Base-by-base conservation (phyloP, 1,140 invertebrate genomes). In the Pachypeltis micranthus region DNA sequence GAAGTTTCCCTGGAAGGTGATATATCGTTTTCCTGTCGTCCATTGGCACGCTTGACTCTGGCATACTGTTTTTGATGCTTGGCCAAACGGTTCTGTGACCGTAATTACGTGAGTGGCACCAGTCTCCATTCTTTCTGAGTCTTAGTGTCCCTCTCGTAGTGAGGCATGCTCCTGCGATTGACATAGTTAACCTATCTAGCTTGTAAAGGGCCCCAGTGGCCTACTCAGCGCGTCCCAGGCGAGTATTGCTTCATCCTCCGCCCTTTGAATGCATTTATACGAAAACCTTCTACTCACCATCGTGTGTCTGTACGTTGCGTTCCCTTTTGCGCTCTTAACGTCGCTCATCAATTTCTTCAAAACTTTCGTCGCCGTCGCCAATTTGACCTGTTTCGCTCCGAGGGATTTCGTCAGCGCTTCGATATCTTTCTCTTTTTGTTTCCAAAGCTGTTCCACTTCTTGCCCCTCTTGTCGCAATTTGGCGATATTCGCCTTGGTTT, bases 321-420 rank as follows among this genome's bases (percentile, higher is more conserved):
- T 24, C 4, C 59, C 62, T 19, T 62, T 67, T 2, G 51, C 19
- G 1, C 31, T 24, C n/a, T 47, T 56, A 0, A 69, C 28, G n/a
- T 69, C 67, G 29, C 57, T 56, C 16, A 63, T 47, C 4, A 69
- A 14, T 51, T 63, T 66, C 7, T 57, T 26, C 44, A 70, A 44
- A 28, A 67, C 64, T 51, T 65, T 66, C n/a, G 63, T 67, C 2
- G 69, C 69, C 31, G 69, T 51, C 25, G 55, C 28, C 26, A 71
- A 63, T 59, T 71, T 71, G 14, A 12, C 47, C 27, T 66, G 59
- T 51, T 71, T 68, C 3, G 66, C 66, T 21, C 47, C 62, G 31
- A 71, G 23, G 25, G 67, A 66, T 34, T 60, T 66, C 28, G 68
- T 68, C 29, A 70, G 39, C 1, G 63, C 60, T 26, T 54, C 55